Base-by-base conservation (phyloP, 2,797 vertebrate species). In the Craterocephalus amniculus region DNA sequence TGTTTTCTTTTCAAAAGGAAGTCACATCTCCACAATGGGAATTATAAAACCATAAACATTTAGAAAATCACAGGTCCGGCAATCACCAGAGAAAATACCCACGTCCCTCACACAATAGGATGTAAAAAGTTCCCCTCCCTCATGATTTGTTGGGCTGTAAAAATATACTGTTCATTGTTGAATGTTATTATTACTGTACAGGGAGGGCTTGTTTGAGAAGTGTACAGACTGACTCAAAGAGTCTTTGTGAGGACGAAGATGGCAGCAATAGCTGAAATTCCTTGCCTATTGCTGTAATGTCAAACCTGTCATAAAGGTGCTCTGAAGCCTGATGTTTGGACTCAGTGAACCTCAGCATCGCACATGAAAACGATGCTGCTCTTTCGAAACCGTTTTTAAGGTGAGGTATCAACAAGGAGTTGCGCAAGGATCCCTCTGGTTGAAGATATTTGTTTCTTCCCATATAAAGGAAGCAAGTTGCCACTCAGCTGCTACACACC, bases 111-210 rank as follows among this genome's bases (percentile, higher is more conserved):
- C 36, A 86, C 82, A 83, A 78, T 70, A 38, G 12, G 0, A 36
- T 22, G 29, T 63, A 67, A 77, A 80, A 74, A 45, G 58, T 22
- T 24, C n/a, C 29, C 51, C n/a, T 56, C 24, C 20, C 20, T 32
- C 34, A 52, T 71, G 71, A 80, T 85, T 82, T 82, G 64, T 66
- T 14, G 64, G 24, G 51, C 24, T 70, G 57, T 86, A 78, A 86
- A 87, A 79, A 76, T 64, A 76, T 66, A 57, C 49, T 14, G 0
- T 36, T 75, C 70, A 83, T 85, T 87, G 83, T 86, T 67, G n/a
- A 67, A 31, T 67, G 83, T 34, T 87, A 83, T 84, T 81, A 86
- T 78, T 20, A 38, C 63, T 34, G 60, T 20, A 38, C 63, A 36
- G 60, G 16, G 18, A 31, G 63, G 78, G 59, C 65, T 49, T 81